Conservation (phyloP, 2,797 vertebrate species). For the Calcarius lapponicus region DNA sequence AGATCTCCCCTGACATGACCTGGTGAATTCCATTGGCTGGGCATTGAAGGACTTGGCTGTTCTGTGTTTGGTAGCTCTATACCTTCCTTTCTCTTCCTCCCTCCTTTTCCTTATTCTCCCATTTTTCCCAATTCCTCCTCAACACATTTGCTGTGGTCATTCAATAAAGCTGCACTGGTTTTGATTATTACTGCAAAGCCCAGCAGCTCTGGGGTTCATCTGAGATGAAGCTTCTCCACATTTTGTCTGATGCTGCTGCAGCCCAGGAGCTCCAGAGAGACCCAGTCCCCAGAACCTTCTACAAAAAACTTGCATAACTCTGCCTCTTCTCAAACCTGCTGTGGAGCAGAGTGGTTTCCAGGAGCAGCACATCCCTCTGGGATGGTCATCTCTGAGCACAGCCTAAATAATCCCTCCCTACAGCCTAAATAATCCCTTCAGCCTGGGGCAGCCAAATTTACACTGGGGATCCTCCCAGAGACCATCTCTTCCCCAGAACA, state of each 20-base stretch:
- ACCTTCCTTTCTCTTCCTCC: no score
- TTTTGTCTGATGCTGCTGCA: neutral
- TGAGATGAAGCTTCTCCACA: neutral
- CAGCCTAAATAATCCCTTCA: neutral
- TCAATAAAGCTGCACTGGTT: no score
- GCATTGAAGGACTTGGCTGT: no score
- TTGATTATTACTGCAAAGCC: neutral
- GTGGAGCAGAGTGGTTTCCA: neutral
- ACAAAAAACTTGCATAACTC: neutral
- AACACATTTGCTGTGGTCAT: no score
- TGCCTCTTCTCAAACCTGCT: neutral
- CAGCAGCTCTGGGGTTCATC: neutral
- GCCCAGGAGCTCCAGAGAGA: neutral
- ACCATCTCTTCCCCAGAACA: neutral
- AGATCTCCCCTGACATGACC: no score
- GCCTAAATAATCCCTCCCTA: no score
- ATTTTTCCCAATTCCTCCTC: no score
- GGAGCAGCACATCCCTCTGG: neutral
- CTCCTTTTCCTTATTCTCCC: no score
- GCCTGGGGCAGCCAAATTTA: accelerated
- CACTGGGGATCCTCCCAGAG: neutral
- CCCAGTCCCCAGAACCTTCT: neutral
- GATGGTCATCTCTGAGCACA: no score
- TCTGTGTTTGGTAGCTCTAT: no score
- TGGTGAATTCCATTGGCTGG: no score